These are phyloP conservation scores for Grantiella picta DNA, from an alignment of 2,113 vertebrate genomes.

Conservation along the genomic window DNA sequence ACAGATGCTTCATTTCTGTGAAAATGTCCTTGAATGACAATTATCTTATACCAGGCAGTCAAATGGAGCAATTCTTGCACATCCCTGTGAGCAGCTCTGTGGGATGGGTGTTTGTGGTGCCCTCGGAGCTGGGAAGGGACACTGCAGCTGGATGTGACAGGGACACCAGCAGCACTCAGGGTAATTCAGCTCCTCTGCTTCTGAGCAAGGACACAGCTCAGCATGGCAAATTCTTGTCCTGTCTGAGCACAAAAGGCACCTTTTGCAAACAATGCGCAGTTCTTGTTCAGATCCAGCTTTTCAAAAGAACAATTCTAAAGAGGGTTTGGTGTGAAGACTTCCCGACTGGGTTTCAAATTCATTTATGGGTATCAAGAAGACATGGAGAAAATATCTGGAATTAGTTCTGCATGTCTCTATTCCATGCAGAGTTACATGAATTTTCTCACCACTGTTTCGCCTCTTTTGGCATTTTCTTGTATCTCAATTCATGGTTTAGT, in stretches of 20 bases:
- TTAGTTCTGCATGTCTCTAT: background rate
- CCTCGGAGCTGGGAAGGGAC: background rate
- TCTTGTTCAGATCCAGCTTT: background rate
- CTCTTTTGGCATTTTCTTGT: background rate
- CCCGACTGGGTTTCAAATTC: background rate
- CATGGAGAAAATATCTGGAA: background rate
- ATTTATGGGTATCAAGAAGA: background rate
- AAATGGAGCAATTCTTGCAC: background rate
- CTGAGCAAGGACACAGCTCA: background rate
- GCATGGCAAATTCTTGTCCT: background rate
- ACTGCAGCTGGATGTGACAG: background rate
- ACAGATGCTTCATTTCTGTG: conserved; percentile 25
- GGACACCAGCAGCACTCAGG: background rate
- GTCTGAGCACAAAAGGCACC: background rate
- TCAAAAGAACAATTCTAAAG: background rate
- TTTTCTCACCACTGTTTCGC: background rate
- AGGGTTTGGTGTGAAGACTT: background rate
- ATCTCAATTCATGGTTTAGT: background rate
- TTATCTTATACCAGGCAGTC: conserved; percentile 49
- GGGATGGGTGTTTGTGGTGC: background rate
- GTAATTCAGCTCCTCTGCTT: background rate
- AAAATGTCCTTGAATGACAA: conserved; percentile 33
- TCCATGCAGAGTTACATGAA: background rate
- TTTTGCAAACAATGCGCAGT: background rate
- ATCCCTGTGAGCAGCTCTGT: background rate